A percentile compares a stretch with the other conserved stretches of the same genome.
Evolutionary conservation across 2,797 vertebrate species (phyloP).

Genomic region (Babyrousa celebensis): DNA sequence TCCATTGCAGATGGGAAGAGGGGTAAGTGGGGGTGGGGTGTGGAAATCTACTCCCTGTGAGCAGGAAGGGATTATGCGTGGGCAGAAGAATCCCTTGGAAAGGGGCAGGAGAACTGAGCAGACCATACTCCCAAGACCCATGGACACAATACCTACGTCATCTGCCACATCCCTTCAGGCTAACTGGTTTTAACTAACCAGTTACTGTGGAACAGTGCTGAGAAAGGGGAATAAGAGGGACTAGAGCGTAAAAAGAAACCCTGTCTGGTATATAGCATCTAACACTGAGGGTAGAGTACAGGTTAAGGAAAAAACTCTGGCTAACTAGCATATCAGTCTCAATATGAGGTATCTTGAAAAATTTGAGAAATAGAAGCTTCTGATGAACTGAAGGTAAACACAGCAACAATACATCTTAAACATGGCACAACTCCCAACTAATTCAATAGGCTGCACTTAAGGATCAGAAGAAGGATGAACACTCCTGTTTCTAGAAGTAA

Average conservation of each 20-base stretch:
- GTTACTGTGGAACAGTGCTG: background rate
- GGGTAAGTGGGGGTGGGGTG: rapidly evolving
- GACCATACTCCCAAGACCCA: background rate
- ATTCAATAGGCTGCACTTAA: background rate
- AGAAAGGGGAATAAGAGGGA: background rate
- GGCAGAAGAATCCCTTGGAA: background rate
- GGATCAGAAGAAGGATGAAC: background rate
- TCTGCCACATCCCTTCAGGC: background rate
- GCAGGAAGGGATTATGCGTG: too few relatives aligned
- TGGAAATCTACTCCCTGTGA: background rate
- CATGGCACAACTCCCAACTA: background rate
- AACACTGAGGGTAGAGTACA: background rate
- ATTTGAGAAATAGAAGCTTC: background rate
- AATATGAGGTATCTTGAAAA: background rate
- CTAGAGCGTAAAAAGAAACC: background rate
- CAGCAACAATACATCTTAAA: background rate
- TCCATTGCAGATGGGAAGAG: background rate
- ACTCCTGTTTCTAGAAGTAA: background rate
- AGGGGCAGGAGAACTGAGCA: background rate
- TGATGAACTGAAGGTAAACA: background rate
- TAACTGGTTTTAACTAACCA: background rate
- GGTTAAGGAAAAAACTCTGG: background rate
- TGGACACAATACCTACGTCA: background rate
- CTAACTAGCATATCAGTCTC: background rate
- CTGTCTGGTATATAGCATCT: background rate